Conservation (phyloP, 1,140 invertebrate species). For the Sarcophaga bullata region DNA sequence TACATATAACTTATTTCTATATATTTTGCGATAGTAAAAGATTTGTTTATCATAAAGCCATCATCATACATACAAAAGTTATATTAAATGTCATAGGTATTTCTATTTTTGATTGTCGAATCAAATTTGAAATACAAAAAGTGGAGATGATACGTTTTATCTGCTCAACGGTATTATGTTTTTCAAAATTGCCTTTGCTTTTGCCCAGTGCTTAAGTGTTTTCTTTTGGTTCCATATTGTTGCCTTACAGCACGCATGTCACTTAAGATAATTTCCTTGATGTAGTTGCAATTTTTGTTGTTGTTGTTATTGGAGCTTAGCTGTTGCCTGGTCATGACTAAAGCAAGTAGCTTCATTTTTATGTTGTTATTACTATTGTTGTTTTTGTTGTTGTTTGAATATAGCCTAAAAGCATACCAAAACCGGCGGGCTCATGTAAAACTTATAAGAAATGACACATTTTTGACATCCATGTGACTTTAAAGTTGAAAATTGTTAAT, state of each 20-base stretch:
- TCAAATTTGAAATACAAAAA: too few relatives aligned
- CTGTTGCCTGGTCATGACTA: constrained; percentile 12
- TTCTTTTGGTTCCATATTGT: constrained; percentile 35
- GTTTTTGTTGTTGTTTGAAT: background rate
- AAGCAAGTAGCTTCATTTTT: constrained; percentile 35
- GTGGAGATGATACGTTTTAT: too few relatives aligned
- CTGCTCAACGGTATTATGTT: too few relatives aligned
- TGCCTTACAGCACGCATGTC: constrained; percentile 33
- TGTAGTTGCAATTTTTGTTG: constrained; percentile 16
- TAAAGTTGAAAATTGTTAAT: constrained; percentile 22
- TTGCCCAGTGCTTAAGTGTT: constrained; percentile 9
- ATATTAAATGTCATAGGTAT: too few relatives aligned
- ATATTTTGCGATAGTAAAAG: too few relatives aligned
- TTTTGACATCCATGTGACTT: constrained; percentile 38
- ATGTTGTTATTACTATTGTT: background rate
- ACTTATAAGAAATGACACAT: constrained; percentile 30
- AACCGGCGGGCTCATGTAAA: background rate
- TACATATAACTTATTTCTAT: too few relatives aligned
- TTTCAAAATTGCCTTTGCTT: background rate
- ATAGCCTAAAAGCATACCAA: constrained; percentile 12
- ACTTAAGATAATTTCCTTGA: constrained; percentile 35
- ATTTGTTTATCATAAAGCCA: too few relatives aligned
- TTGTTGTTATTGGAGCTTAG: constrained; percentile 5
- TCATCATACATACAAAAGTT: too few relatives aligned
- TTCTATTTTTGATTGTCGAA: too few relatives aligned